Base-by-base conservation (phyloP, 2,888 invertebrate species). In the Papilio demoleus region DNA sequence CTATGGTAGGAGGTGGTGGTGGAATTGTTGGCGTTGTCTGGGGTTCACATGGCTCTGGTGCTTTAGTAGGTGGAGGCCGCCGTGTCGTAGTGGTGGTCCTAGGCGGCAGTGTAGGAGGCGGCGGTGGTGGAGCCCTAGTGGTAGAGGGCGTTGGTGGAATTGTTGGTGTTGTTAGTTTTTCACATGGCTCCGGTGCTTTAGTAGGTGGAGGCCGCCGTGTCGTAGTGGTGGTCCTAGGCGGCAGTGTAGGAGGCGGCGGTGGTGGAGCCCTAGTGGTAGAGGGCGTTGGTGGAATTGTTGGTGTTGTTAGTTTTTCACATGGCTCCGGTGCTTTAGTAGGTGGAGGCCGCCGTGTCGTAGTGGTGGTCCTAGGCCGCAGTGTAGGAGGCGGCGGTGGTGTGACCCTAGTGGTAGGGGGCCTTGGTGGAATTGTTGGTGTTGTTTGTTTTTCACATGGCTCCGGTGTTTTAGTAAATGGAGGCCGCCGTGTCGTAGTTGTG, bases 231-330 rank as follows among this genome's bases (percentile, higher is more conserved):
- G 11, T 12, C 17, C 14, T n/a, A 22, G 53, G 67, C 14, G 67
- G 61, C 0, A 6, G 50, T 12, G 53, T 58, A 9, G 42, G 45
- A 14, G 58, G 45, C 3, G 63, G 67, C 45, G 42, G 31, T 45
- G 53, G 56, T 2, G 56, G 56, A 1, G 31, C 31, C 31, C 31
- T 31, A 4, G 31, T 31, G 31, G 53, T 62, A 9, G 53, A 36
- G 14, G 53, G 45, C 0, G 42, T 62, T 56, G 53, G 34, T 45
- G 56, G 56, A 3, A 31, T 31, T 31, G 47, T 24, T 36, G 24
- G 40, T 17, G 47, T 12, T 59, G 59, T 22, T 8, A 31, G 45
- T 5, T 36, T 38, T 36, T 36, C 9, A 36, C 36, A 36, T 14
- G 59, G 67, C 12, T 31, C 31, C 31, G 31, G 31, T 31, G 31